Conservation (phyloP, 2,797 vertebrate genomes). For the Mionectes olivaceus region DNA sequence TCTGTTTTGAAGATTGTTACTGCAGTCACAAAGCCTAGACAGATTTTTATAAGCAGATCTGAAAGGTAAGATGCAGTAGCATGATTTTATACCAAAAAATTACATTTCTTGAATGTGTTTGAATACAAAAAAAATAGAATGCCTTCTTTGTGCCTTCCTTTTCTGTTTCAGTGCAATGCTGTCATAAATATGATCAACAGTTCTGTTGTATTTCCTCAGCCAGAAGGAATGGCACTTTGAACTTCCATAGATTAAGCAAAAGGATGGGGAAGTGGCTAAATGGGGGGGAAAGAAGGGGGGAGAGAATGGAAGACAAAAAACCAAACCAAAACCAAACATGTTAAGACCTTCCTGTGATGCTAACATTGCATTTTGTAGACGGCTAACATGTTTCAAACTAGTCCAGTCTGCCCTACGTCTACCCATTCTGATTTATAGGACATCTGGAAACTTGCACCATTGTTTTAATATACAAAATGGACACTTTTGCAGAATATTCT, state of each 20-base stretch:
- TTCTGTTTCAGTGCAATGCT: background rate
- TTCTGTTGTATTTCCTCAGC: background rate
- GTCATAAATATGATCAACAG: background rate
- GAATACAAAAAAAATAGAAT: background rate
- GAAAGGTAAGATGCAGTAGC: background rate
- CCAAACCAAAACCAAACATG: background rate
- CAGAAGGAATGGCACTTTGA: background rate
- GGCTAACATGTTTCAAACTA: background rate
- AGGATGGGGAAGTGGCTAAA: background rate
- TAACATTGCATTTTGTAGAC: background rate
- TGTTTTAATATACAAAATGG: background rate
- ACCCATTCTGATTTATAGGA: background rate
- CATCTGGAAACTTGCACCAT: background rate
- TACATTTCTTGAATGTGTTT: background rate
- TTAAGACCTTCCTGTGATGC: background rate
- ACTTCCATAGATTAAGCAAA: background rate
- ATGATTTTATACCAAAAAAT: background rate
- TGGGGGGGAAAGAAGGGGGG: accelerated
- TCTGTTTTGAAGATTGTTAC: background rate
- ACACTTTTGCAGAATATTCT: background rate
- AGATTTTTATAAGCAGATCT: background rate
- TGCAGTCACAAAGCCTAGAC: background rate
- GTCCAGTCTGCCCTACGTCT: background rate
- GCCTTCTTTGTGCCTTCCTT: background rate
- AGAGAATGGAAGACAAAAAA: background rate